Evolutionary conservation across 2,113 vertebrate species (phyloP).

Genomic region (Dolichotis patagonum): DNA sequence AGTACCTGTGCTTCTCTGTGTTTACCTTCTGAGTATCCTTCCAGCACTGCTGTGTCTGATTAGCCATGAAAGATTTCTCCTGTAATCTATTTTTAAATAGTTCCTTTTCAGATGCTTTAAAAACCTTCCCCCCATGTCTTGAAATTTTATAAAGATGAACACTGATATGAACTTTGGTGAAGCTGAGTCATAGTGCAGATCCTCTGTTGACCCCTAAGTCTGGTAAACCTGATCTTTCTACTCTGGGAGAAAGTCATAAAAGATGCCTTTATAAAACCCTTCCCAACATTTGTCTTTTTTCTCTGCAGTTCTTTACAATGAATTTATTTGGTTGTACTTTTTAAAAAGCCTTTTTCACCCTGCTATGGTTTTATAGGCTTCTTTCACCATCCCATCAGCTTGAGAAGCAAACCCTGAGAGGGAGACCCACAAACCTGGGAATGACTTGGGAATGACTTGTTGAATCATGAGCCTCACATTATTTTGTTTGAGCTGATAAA

Average conservation of each 20-base stretch:
- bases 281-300: neutral
- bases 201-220: neutral
- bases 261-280: neutral
- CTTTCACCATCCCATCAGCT: neutral
- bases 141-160: neutral
- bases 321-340: neutral
- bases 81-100: neutral
- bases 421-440: neutral
- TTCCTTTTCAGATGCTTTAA: neutral
- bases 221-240: neutral
- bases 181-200: neutral
- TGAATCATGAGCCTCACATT: neutral
- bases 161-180: neutral
- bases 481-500: neutral
- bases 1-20: neutral
- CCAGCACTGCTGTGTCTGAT: neutral
- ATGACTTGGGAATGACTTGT: neutral
- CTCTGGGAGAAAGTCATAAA: neutral
- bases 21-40: neutral
- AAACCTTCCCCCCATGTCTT: neutral
- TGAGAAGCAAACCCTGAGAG: neutral
- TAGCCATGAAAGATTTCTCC: neutral
- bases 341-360: neutral
- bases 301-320: neutral
- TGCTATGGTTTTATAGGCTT: neutral